A percentile compares a stretch with the other conserved stretches of the same genome.
These are phyloP conservation scores for Nannoperca obscura DNA, from an alignment of 2,797 vertebrate species.

Conservation along the genomic window DNA sequence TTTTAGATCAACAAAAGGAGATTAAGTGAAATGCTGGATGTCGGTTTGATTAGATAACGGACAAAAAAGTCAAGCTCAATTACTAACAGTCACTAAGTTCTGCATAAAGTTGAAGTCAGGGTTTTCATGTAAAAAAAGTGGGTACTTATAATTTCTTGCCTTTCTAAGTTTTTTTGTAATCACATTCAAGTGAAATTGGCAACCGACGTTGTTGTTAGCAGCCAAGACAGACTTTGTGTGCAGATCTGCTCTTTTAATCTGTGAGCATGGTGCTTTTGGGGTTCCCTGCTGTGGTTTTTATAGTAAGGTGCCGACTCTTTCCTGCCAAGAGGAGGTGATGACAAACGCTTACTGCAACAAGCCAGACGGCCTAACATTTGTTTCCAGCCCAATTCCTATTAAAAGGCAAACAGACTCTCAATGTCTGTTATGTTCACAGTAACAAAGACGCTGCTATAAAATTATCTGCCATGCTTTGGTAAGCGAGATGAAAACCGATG, in stretches of 20 bases:
- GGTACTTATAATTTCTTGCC: neutral
- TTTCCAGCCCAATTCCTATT: slow-evolving; percentile 31
- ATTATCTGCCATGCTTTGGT: slow-evolving; percentile 5
- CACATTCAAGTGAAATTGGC: slow-evolving; percentile 22
- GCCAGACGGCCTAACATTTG: slow-evolving; percentile 40
- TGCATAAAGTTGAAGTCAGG: neutral
- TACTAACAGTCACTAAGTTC: neutral
- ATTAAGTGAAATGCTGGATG: neutral
- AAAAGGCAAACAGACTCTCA: slow-evolving; percentile 25
- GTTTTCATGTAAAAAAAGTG: neutral
- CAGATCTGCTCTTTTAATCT: slow-evolving; percentile 46
- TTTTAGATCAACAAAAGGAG: neutral
- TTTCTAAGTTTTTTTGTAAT: neutral
- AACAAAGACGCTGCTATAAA: slow-evolving; percentile 23
- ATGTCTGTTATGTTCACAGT: slow-evolving; percentile 14
- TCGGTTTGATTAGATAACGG: neutral
- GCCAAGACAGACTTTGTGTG: slow-evolving; percentile 38
- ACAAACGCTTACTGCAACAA: slow-evolving; percentile 36
- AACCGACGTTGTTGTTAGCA: slow-evolving; percentile 1
- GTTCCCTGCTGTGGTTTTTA: slow-evolving; percentile 57
- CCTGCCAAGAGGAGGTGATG: slow-evolving; percentile 49
- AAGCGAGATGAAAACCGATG: slow-evolving; percentile 9
- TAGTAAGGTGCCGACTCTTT: slow-evolving; percentile 39
- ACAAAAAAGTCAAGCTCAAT: neutral
- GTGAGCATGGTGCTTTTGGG: slow-evolving; percentile 33